phyloP scores from a whole-genome alignment of 2,888 invertebrate genomes.

The Holacanthella duospinosa region DNA sequence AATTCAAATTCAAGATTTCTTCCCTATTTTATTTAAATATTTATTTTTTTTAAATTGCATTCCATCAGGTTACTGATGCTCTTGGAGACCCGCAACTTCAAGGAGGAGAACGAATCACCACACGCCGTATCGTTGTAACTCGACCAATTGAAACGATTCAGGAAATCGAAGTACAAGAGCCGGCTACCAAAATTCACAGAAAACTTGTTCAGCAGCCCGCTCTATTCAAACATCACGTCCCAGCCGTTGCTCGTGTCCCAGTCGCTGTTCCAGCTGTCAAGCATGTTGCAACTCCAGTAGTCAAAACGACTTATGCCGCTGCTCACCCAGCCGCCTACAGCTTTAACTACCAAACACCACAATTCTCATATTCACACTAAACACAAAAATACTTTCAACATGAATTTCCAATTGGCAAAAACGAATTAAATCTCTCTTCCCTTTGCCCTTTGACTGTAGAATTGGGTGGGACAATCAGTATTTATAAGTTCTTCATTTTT shows the following conservation, averaged over 20 bases:
- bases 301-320: slow-evolving; percentile 26
- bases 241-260: slow-evolving; percentile 43
- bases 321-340: slow-evolving; percentile 11
- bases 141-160: slow-evolving; percentile 53
- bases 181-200: slow-evolving; percentile 50
- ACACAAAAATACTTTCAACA: not conserved
- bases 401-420: not conserved
- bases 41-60: not conserved
- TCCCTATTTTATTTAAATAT: not conserved
- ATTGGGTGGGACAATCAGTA: no score
- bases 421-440: not conserved
- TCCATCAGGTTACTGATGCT: slow-evolving; percentile 45
- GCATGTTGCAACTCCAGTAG: slow-evolving; percentile 33
- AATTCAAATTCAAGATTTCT: not conserved
- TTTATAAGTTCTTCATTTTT: not conserved
- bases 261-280: slow-evolving; percentile 33
- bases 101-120: slow-evolving; percentile 50
- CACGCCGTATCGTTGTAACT: slow-evolving; percentile 52
- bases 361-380: slow-evolving; percentile 8
- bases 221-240: slow-evolving; percentile 45
- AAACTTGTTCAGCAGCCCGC: slow-evolving; percentile 51
- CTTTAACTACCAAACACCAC: not conserved
- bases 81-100: slow-evolving; percentile 47
- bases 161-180: slow-evolving; percentile 49
- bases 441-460: not conserved